Evolutionary conservation across 2,888 invertebrate genomes (phyloP).

Genomic region (Acanthosoma haemorrhoidale): DNA sequence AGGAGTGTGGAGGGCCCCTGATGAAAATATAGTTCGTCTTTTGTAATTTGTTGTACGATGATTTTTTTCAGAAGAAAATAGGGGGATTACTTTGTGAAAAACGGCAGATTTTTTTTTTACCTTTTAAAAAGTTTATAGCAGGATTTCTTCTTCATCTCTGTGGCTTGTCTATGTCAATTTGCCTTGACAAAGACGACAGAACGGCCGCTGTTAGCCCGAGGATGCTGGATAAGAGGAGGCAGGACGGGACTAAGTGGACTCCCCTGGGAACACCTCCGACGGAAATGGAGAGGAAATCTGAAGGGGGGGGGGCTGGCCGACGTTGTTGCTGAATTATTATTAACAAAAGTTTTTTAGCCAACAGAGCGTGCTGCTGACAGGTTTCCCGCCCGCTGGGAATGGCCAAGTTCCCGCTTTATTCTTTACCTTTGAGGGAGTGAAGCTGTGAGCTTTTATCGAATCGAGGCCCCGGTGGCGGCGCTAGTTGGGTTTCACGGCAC

Average conservation of each 20-base stretch:
- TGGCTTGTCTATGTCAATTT: no score
- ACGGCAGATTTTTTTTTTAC: no score
- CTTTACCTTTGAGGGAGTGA: background rate
- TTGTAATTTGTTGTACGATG: no score
- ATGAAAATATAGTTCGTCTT: no score
- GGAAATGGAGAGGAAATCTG: conserved; percentile 5
- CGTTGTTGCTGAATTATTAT: conserved; percentile 4
- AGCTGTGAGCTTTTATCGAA: background rate
- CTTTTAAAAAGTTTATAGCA: no score
- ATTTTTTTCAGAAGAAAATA: no score
- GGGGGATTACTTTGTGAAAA: no score
- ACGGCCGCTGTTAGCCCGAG: no score
- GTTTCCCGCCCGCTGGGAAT: background rate
- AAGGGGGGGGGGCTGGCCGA: background rate
- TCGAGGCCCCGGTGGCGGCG: background rate
- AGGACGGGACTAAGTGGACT: background rate
- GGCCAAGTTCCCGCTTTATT: background rate
- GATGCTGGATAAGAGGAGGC: no score
- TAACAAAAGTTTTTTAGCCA: background rate
- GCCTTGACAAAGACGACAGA: background rate
- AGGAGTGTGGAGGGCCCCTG: no score
- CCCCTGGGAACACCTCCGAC: background rate
- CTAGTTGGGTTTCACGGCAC: background rate
- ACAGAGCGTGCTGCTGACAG: background rate
- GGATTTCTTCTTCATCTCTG: no score